phyloP scores from a whole-genome alignment of 2,113 vertebrate genomes.

The Cololabis saira region DNA sequence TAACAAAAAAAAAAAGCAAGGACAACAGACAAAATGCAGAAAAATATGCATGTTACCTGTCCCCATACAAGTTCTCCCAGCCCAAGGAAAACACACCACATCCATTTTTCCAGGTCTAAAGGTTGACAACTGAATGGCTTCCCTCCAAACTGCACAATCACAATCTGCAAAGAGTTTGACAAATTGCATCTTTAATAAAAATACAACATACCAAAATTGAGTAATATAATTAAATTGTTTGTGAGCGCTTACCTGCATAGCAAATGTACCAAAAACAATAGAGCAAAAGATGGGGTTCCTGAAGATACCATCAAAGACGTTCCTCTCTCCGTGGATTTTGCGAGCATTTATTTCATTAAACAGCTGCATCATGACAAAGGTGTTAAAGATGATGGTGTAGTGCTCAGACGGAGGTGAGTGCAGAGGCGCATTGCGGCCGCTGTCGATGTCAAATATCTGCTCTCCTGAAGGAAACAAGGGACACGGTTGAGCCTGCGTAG shows the following conservation, averaged over 20 bases:
- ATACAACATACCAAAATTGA: neutral
- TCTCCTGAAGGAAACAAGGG: slow-evolving; percentile 82
- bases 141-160: slow-evolving; percentile 97
- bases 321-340: slow-evolving; percentile 97
- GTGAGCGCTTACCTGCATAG: slow-evolving; percentile 86
- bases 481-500: neutral
- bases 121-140: slow-evolving; percentile 98
- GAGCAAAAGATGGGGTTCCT: slow-evolving; percentile 97
- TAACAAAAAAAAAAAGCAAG: neutral
- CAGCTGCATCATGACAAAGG: slow-evolving; percentile 99
- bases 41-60: slow-evolving; percentile 85
- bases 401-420: slow-evolving; percentile 97
- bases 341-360: slow-evolving; percentile 99
- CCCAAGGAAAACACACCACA: slow-evolving; percentile 99
- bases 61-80: slow-evolving; percentile 98
- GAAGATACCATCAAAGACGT: slow-evolving; percentile 97
- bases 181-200: neutral
- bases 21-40: slow-evolving; percentile 4
- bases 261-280: slow-evolving; percentile 95
- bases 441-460: slow-evolving; percentile 96
- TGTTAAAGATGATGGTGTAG: slow-evolving; percentile 99
- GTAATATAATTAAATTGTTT: neutral
- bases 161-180: slow-evolving; percentile 81
- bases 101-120: slow-evolving; percentile 95
- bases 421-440: slow-evolving; percentile 92